phyloP scores from a whole-genome alignment of 2,113 vertebrate species.

The Varanus komodoensis region DNA sequence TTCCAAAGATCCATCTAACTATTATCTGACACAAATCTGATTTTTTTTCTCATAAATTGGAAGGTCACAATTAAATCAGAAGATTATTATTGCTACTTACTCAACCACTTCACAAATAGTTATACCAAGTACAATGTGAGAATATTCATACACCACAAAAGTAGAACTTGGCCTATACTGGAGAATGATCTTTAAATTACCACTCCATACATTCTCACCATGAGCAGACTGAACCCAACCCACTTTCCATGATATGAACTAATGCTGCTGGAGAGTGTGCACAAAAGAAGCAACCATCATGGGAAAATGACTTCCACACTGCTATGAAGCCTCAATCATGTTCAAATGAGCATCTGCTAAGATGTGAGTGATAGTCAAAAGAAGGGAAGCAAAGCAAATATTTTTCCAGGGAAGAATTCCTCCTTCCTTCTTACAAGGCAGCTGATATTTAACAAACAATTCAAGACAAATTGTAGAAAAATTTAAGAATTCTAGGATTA shows the following conservation, averaged over 20 bases:
- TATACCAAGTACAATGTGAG: no score
- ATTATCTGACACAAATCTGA: no score
- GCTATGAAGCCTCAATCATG: not conserved
- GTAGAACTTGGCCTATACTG: not conserved
- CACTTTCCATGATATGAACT: not conserved
- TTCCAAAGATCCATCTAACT: no score
- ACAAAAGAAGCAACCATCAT: not conserved
- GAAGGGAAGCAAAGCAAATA: not conserved
- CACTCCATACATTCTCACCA: not conserved
- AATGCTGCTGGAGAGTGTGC: not conserved
- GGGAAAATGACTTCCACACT: not conserved
- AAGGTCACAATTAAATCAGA: no score
- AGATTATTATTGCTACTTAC: no score
- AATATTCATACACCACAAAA: no score
- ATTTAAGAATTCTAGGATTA: not conserved
- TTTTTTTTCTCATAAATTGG: no score
- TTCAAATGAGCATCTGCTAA: not conserved
- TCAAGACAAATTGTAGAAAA: not conserved
- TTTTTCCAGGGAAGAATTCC: not conserved
- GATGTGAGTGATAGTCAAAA: not conserved
- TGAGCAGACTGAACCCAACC: not conserved
- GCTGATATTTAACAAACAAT: not conserved
- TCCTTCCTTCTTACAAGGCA: not conserved
- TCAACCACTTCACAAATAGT: no score
- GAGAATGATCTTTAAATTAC: not conserved